Evolutionary conservation across 2,888 invertebrate species (phyloP), one percentile per base, ranked within the genome.

Genomic region (Patella ulyssiponensis): DNA sequence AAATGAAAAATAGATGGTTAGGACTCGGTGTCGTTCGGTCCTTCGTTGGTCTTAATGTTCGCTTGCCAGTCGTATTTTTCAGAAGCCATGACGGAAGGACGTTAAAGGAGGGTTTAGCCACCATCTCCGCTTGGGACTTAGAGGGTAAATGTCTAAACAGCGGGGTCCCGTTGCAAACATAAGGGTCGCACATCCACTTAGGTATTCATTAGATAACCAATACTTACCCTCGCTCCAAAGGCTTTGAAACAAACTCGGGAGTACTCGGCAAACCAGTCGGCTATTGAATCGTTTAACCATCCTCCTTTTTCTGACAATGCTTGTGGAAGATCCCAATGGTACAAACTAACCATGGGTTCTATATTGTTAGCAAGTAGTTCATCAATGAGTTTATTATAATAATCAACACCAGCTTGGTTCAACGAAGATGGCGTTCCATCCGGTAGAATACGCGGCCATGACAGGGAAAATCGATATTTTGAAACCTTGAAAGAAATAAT

Each of bases 401-500:
- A 96, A 79, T 94, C 92, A 27, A 97, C 93, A 56, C 93, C 92
- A 88, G 95, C 96, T 54, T 95, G 75, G 69, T 85, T 84, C 0
- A 78, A 75, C 14, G 73, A 79, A 11, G 73, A 56, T 7, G 80
- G 79, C 17, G 86, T 96, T 33, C 84, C 84, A 12, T 93, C 93
- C 0, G 96, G 96, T 80, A 96, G 91, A 72, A 96, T 93, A 74
- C 96, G 92, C 0, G 95, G 91, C 96, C 96, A 96, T 0, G 95
- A 94, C 27, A 93, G 84, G 0, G 92, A 92, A 81, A 93, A 92
- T 69, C 93, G 87, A 80, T 90, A 90, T 75, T 87, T 85, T 11
- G 81, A 80, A 1, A 87, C 86, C 88, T 88, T 79, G 12, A 82
- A 80, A 54, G 17, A 52, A 44, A n/a, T 2, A 73, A 11, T 3